A percentile compares a stretch with the other conserved stretches of the same genome.
phyloP scores from a whole-genome alignment of 2,113 vertebrate species.

The Tiliqua scincoides region DNA sequence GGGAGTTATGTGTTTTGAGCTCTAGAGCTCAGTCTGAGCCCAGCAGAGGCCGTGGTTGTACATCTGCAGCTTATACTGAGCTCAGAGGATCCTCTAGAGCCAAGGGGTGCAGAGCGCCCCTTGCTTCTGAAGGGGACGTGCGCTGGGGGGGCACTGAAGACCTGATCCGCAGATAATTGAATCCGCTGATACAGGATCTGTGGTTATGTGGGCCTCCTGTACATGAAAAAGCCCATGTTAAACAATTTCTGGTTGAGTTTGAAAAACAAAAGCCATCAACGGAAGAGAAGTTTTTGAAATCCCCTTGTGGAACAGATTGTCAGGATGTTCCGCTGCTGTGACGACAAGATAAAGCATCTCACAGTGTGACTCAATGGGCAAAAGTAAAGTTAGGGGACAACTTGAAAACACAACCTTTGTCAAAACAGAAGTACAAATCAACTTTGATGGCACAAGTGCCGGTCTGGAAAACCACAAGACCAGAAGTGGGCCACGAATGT shows the following conservation, averaged over 20 bases:
- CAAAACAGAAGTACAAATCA: conserved; percentile 61
- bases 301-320: conserved; percentile 55
- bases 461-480: conserved; percentile 59
- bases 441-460: conserved; percentile 50
- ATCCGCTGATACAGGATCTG: too few relatives aligned
- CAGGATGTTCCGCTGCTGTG: conserved; percentile 45
- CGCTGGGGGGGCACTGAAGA: too few relatives aligned
- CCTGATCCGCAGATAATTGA: too few relatives aligned
- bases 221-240: conserved; percentile 38
- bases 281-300: conserved; percentile 48
- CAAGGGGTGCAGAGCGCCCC: too few relatives aligned
- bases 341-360: conserved; percentile 40
- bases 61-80: too few relatives aligned
- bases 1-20: too few relatives aligned
- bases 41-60: too few relatives aligned
- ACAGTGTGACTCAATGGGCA: conserved; percentile 46
- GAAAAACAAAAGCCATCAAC: conserved; percentile 41
- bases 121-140: too few relatives aligned
- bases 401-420: conserved; percentile 23
- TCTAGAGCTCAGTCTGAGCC: too few relatives aligned
- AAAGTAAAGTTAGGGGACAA: conserved; percentile 46
- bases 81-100: too few relatives aligned
- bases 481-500: conserved; percentile 36
- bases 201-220: too few relatives aligned
- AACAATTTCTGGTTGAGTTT: conserved; percentile 26